phyloP scores from a whole-genome alignment of 2,113 vertebrate species.

The Pungitius pungitius region DNA sequence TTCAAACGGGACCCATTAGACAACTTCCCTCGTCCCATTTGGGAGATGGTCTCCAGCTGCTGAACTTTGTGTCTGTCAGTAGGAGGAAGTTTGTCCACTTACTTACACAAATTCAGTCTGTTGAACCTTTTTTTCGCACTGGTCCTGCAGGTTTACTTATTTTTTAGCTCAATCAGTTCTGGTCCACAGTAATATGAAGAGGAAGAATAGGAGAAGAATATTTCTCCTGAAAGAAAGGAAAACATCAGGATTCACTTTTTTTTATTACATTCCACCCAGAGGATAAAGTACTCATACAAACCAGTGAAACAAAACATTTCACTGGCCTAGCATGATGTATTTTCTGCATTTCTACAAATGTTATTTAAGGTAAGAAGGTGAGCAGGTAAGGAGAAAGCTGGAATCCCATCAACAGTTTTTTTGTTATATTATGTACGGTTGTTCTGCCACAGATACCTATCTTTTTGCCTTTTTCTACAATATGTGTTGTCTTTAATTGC shows the following conservation, averaged over 20 bases:
- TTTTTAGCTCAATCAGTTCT: background rate
- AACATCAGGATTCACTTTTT: background rate
- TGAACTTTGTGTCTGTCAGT: constrained; percentile 20
- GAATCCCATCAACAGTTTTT: too few species aligned
- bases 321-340: too few species aligned
- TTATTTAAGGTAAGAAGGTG: too few species aligned
- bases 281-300: too few species aligned
- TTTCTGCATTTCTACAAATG: too few species aligned
- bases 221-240: background rate
- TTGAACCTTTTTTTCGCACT: background rate
- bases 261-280: background rate
- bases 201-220: background rate
- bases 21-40: background rate
- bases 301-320: too few species aligned
- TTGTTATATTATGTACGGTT: too few species aligned
- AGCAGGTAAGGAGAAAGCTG: too few species aligned
- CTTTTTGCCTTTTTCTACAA: too few species aligned
- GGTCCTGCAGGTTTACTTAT: background rate
- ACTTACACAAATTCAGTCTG: background rate
- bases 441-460: too few species aligned
- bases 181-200: background rate
- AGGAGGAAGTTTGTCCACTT: background rate
- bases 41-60: background rate
- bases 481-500: too few species aligned
- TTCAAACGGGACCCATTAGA: constrained; percentile 20